Evolutionary conservation across 1,140 invertebrate species (phyloP).

Genomic region (Trichomalopsis sarcophagae): DNA sequence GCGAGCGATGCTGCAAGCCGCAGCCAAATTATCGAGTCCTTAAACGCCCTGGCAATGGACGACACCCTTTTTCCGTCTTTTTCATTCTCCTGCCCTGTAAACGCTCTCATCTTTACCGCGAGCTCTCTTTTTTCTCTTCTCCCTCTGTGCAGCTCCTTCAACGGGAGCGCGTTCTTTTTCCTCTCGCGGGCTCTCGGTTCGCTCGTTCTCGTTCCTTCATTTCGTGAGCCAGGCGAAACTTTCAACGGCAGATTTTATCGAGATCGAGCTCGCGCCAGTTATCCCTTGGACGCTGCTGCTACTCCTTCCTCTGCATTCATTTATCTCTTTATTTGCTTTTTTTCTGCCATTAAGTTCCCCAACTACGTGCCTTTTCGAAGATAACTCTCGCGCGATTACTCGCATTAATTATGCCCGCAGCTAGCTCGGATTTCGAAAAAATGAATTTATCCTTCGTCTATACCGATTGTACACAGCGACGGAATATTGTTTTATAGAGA

Average conservation of each 20-base stretch:
- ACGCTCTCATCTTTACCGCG: conserved; percentile 36
- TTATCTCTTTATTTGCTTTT: conserved; percentile 54
- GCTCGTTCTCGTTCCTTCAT: background rate
- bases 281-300: conserved; percentile 24
- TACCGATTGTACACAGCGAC: too few relatives aligned
- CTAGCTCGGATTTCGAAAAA: background rate
- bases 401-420: conserved; percentile 37
- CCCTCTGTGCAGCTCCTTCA: background rate
- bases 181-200: background rate
- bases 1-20: background rate
- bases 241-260: conserved; percentile 54
- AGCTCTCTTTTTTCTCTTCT: background rate
- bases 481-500: too few relatives aligned
- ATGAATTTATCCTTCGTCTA: conserved; percentile 3
- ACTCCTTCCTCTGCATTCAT: conserved; percentile 51
- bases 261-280: conserved; percentile 48
- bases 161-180: background rate
- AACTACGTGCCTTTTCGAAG: conserved; percentile 30
- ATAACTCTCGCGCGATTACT: conserved; percentile 33
- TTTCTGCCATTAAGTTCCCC: conserved; percentile 43
- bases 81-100: conserved; percentile 44
- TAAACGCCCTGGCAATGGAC: background rate
- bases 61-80: conserved; percentile 45
- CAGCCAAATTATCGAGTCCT: conserved; percentile 35
- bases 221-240: conserved; percentile 43